phyloP scores from a whole-genome alignment of 35 echinoderm and acorn worm species.

The Apostichopus japonicus region DNA sequence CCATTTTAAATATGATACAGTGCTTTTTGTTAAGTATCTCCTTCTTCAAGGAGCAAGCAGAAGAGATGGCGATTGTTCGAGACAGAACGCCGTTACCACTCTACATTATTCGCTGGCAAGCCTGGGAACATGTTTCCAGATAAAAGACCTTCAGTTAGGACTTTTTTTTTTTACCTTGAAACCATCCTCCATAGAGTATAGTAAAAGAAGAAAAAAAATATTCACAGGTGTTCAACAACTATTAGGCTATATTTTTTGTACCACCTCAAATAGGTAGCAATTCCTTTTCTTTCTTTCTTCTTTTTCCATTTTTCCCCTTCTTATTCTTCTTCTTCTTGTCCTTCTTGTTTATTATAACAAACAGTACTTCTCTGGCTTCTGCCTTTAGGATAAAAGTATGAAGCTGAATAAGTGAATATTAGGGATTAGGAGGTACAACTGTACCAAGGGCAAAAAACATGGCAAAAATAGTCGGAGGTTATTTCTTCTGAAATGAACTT shows the following conservation, averaged over 20 bases:
- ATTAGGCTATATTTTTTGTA: neutral
- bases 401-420: neutral
- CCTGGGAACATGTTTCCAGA: no score
- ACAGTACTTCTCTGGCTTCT: neutral
- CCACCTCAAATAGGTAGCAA: no score
- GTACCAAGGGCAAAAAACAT: neutral
- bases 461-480: neutral
- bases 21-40: no score
- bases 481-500: neutral
- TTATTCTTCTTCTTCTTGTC: neutral
- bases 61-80: no score
- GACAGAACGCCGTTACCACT: no score
- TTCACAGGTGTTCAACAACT: neutral
- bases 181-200: neutral
- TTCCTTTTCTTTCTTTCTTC: no score
- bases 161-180: neutral
- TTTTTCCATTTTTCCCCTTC: neutral
- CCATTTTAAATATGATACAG: no score
- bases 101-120: no score
- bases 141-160: no score
- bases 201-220: neutral
- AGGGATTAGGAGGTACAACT: neutral
- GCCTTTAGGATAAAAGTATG: neutral
- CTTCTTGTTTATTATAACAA: neutral
- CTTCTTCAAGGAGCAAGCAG: no score